These are phyloP conservation scores for Cantharis nigra DNA, from an alignment of 2,888 invertebrate species.

Conservation along the genomic window DNA sequence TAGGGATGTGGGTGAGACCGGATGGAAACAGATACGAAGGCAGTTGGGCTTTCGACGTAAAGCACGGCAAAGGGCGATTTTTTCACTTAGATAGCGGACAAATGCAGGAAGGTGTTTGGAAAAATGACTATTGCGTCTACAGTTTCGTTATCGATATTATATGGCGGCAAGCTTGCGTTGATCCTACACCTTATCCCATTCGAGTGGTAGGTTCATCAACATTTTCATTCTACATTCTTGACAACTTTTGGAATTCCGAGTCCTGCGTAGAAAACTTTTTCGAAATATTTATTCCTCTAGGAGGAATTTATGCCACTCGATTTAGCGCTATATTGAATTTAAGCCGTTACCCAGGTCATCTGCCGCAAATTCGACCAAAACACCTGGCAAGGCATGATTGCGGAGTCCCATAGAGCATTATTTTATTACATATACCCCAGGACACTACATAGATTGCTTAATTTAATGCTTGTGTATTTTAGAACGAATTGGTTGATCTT, in stretches of 20 bases:
- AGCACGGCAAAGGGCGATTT: conserved; percentile 67
- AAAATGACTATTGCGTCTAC: conserved; percentile 58
- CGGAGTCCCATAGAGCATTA: no score
- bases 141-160: conserved; percentile 64
- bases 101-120: conserved; percentile 70
- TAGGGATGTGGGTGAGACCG: conserved; percentile 38
- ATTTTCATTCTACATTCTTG: no score
- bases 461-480: not conserved
- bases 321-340: no score
- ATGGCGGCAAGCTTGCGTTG: conserved; percentile 61
- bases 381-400: no score
- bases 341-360: no score
- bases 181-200: conserved; percentile 63
- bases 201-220: conserved; percentile 51
- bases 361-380: no score
- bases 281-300: no score
- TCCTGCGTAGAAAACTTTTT: no score
- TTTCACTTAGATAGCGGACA: conserved; percentile 69
- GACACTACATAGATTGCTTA: not conserved
- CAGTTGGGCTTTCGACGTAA: conserved; percentile 60
- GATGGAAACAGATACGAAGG: conserved; percentile 64
- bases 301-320: no score
- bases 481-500: not conserved
- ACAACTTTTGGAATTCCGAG: no score
- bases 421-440: no score